phyloP scores from a whole-genome alignment of 2,113 vertebrate species.

The Chunga burmeisteri region DNA sequence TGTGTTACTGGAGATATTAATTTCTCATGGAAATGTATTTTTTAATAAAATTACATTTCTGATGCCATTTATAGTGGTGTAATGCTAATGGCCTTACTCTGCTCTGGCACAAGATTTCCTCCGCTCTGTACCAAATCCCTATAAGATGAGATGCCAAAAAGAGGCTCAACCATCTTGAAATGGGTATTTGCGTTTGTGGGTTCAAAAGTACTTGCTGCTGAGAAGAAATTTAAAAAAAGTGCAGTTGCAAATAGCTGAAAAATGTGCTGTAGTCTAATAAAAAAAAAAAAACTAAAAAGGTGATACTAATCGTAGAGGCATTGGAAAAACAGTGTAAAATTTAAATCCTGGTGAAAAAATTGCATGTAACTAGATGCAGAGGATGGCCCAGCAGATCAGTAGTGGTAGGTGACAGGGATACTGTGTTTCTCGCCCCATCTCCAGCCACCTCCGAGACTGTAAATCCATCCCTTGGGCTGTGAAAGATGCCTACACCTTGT shows the following conservation, averaged over 20 bases:
- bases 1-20: not conserved
- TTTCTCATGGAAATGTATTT: not conserved
- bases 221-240: not conserved
- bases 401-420: not conserved
- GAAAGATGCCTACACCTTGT: rapidly evolving
- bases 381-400: not conserved
- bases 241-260: not conserved
- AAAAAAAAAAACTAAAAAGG: not conserved
- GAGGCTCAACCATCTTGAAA: not conserved
- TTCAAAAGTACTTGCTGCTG: not conserved
- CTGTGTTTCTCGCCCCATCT: not conserved
- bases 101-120: not conserved
- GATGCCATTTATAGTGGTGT: not conserved
- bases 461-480: too few relatives aligned
- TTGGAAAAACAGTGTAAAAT: not conserved
- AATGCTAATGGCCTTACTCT: not conserved
- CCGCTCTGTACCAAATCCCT: not conserved
- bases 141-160: not conserved
- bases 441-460: not conserved
- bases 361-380: not conserved
- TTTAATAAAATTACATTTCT: not conserved
- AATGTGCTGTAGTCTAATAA: not conserved
- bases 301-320: not conserved
- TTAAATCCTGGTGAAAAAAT: not conserved
- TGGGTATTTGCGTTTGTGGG: not conserved